phyloP scores from a whole-genome alignment of 2,113 vertebrate genomes.

The Fulica atra region DNA sequence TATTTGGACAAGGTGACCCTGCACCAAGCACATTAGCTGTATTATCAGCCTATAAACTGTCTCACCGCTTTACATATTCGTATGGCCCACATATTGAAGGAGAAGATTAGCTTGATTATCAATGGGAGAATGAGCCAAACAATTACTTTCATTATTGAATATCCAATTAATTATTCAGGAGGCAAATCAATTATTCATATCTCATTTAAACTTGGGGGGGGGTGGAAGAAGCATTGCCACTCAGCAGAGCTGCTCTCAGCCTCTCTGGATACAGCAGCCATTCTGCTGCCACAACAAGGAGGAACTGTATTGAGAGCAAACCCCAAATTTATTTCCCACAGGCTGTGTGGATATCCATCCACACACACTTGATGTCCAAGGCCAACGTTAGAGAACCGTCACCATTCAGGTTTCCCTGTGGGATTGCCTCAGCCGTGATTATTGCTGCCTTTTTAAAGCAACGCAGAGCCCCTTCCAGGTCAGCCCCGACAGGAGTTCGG shows the following conservation, averaged over 20 bases:
- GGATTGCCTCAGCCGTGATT: neutral
- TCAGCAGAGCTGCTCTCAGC: conserved; percentile 71
- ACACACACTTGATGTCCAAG: neutral
- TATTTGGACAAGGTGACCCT: conserved; percentile 78
- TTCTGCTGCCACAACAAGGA: conserved; percentile 38
- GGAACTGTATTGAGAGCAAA: neutral
- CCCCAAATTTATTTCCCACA: neutral
- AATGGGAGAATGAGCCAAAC: conserved; percentile 78
- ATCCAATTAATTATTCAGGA: conserved; percentile 86
- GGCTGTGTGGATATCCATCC: neutral
- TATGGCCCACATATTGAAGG: conserved; percentile 41
- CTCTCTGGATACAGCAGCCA: neutral
- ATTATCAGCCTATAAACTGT: conserved; percentile 34
- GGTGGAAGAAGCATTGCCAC: conserved; percentile 64
- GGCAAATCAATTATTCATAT: conserved; percentile 84
- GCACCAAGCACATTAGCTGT: conserved; percentile 42
- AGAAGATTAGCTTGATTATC: conserved; percentile 76
- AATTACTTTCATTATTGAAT: conserved; percentile 88
- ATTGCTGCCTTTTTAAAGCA: neutral
- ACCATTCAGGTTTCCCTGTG: neutral
- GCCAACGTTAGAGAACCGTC: neutral
- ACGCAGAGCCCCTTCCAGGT: neutral
- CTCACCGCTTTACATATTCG: conserved; percentile 53
- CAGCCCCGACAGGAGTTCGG: neutral
- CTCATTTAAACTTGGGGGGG: conserved; percentile 79